Percentiles rank a stretch among this genome's conserved stretches.
Evolutionary conservation across 2,113 vertebrate species (phyloP).

Genomic region (Platycercus adscitus): DNA sequence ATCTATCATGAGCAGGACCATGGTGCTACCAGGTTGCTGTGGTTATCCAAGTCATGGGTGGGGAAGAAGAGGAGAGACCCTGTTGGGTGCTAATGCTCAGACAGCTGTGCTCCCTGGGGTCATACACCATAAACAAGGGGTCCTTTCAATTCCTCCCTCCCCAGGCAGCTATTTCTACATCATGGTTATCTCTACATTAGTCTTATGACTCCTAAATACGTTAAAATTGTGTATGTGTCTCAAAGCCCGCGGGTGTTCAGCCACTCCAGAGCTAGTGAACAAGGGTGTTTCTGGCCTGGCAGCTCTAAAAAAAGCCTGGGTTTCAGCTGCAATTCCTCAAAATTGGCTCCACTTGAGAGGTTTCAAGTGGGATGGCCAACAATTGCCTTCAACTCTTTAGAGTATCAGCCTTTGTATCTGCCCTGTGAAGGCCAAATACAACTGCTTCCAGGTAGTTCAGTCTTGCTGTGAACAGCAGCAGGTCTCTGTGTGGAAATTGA

Average conservation of each 20-base stretch:
- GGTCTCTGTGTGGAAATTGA: accelerated
- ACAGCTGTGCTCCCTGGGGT: not conserved
- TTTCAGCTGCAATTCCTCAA: not conserved
- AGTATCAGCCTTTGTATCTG: not conserved
- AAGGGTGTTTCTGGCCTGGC: not conserved
- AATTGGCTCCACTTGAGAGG: not conserved
- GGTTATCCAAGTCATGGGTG: not conserved
- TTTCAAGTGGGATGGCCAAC: not conserved
- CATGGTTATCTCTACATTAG: too few relatives aligned
- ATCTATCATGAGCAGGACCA: accelerated
- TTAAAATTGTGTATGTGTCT: too few relatives aligned
- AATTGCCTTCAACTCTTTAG: accelerated
- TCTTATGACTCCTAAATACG: not conserved
- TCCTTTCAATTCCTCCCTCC: not conserved
- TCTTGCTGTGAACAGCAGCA: not conserved
- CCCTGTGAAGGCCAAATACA: not conserved
- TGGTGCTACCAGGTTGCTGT: not conserved
- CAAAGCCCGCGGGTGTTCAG: not conserved
- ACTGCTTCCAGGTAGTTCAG: not conserved
- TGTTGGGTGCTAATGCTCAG: accelerated
- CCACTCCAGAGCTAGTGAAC: not conserved
- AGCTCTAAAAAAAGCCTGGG: not conserved
- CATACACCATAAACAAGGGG: not conserved
- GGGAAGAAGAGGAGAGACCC: not conserved
- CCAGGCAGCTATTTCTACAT: not conserved